Evolutionary conservation across 2,797 vertebrate species (phyloP), one percentile per base, ranked within the genome.

Genomic region (Lithobates sylvaticus): DNA sequence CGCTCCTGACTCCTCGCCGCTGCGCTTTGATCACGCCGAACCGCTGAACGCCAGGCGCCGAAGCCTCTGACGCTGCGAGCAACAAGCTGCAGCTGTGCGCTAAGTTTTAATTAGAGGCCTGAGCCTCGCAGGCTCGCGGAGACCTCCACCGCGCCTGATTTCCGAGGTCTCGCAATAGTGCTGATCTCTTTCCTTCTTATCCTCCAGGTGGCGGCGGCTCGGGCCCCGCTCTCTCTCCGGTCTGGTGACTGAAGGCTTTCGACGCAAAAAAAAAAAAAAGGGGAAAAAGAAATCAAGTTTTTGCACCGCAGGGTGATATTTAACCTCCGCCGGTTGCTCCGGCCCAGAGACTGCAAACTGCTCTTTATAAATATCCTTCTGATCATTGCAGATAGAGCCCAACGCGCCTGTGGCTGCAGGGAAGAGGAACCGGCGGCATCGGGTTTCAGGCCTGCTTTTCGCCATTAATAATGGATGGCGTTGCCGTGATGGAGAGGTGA

Each of bases 381-480:
- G 71, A 84, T 84, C 75, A 80, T 27, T 76, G 86, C 81, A 44
- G 88, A 36, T 2, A 0, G 83, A 84, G 77, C 81, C 76, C 0
- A 10, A 0, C 36, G 72, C 0, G 73, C 88, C 42, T 21, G 86
- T 87, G 84, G 21, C 70, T 0, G 88, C 89, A 80, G 89, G 89
- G 91, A 91, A 91, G 88, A 86, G 89, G 90, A 93, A 86, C 86
- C 0, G 2, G 8, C 70, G 16, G 5, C 0, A 88, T 91, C 88
- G 88, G 73, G 69, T 92, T 91, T 77, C 92, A 89, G 76, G 81
- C 73, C 78, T 10, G 0, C 71, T 6, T 88, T 90, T 89, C 68
- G 83, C 0, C 1, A 91, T 92, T 84, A 92, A 93, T 93, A 89
- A 91, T 93, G 91, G 88, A 93, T 54, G 16, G 23, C 27, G 84